phyloP scores from a whole-genome alignment of 2,888 invertebrate species.

The Tetranychus piercei region DNA sequence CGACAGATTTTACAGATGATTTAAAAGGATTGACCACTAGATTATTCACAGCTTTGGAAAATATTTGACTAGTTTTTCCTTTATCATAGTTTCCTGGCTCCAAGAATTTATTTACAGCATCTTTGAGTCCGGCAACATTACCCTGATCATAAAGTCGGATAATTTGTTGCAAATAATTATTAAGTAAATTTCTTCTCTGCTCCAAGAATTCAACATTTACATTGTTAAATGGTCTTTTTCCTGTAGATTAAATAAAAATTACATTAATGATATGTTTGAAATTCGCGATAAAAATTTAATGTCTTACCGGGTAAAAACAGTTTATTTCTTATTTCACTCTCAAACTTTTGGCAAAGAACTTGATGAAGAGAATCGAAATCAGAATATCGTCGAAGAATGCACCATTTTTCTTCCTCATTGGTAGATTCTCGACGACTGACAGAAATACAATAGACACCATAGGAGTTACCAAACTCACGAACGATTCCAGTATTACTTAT shows the following conservation, averaged over 20 bases:
- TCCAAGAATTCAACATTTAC: slow-evolving; percentile 60
- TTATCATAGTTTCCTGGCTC: slow-evolving; percentile 52
- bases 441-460: slow-evolving; percentile 49
- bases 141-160: slow-evolving; percentile 11
- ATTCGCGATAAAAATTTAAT: slow-evolving; percentile 21
- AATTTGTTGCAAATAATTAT: slow-evolving; percentile 50
- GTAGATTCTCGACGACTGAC: not conserved
- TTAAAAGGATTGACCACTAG: slow-evolving; percentile 53
- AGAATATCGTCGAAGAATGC: slow-evolving; percentile 75
- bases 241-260: slow-evolving; percentile 56
- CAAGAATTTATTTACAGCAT: slow-evolving; percentile 44
- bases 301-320: slow-evolving; percentile 5
- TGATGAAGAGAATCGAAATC: slow-evolving; percentile 78
- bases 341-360: slow-evolving; percentile 44
- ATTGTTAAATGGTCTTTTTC: slow-evolving; percentile 82
- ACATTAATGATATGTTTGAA: slow-evolving; percentile 31
- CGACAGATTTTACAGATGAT: slow-evolving; percentile 55
- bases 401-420: slow-evolving; percentile 41
- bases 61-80: slow-evolving; percentile 34
- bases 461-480: slow-evolving; percentile 62
- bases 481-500: slow-evolving; percentile 54
- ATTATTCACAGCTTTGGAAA: slow-evolving; percentile 32
- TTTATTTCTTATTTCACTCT: slow-evolving; percentile 28
- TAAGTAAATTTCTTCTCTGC: slow-evolving; percentile 52
- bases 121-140: slow-evolving; percentile 43